A percentile compares a stretch with the other conserved stretches of the same genome.
Evolutionary conservation across 2,113 vertebrate genomes (phyloP).

Genomic region (Litocranius walleri): DNA sequence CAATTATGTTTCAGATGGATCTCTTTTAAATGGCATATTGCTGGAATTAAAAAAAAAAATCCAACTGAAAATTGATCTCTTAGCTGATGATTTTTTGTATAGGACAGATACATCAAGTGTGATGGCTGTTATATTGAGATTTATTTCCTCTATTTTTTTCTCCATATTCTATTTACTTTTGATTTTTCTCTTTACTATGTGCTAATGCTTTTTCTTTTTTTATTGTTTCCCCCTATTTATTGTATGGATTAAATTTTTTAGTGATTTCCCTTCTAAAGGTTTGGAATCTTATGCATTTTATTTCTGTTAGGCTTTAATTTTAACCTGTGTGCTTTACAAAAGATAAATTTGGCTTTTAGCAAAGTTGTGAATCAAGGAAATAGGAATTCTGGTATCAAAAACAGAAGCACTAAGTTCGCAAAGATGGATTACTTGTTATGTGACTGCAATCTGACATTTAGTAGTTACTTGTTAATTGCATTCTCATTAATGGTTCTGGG

Average conservation of each 20-base stretch:
- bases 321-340: conserved; percentile 3
- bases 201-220: neutral
- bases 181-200: neutral
- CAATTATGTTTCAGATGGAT: neutral
- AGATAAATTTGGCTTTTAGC: neutral
- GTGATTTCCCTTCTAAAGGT: neutral
- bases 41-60: neutral
- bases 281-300: neutral
- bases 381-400: neutral
- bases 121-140: neutral
- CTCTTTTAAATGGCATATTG: neutral
- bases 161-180: neutral
- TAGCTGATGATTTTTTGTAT: neutral
- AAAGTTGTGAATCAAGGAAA: neutral
- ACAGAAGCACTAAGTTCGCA: neutral
- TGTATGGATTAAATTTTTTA: neutral
- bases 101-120: neutral
- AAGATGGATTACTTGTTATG: neutral
- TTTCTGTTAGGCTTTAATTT: conserved; percentile 7
- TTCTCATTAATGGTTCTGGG: conserved; percentile 4
- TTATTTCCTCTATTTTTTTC: neutral
- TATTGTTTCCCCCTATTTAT: neutral
- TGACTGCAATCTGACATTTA: neutral
- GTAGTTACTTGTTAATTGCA: conserved; percentile 28
- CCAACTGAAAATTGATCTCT: neutral